These are phyloP conservation scores for Callimorpha dominula DNA, from an alignment of 2,888 invertebrate species.

Conservation along the genomic window DNA sequence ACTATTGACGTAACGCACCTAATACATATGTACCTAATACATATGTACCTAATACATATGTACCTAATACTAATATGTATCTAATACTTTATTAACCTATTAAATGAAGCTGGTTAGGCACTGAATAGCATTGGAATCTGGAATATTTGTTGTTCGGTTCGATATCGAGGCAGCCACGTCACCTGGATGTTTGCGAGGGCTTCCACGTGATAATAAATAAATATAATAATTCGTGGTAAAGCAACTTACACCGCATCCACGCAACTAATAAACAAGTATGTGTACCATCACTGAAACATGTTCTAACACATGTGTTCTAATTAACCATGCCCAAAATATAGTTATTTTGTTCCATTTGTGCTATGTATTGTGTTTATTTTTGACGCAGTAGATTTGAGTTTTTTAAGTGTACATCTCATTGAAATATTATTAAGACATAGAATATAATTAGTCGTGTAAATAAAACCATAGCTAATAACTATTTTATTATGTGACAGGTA, in stretches of 20 bases:
- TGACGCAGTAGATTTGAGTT: not conserved
- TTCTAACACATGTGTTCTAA: conserved; percentile 32
- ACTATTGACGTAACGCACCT: too few species aligned
- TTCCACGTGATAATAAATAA: too few species aligned
- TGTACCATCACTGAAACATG: conserved; percentile 28
- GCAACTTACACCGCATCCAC: not conserved
- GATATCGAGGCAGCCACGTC: too few species aligned
- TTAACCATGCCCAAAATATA: conserved; percentile 22
- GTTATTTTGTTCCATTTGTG: conserved; percentile 4
- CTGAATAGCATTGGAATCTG: not conserved
- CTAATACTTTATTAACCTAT: not conserved
- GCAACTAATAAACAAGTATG: conserved; percentile 27
- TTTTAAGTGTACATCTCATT: not conserved
- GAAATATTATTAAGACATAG: not conserved
- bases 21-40: too few species aligned
- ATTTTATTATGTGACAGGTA: too few species aligned
- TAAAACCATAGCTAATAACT: too few species aligned
- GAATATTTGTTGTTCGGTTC: not conserved
- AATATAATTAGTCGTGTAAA: too few species aligned
- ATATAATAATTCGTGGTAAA: not conserved
- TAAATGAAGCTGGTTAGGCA: not conserved
- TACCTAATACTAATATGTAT: not conserved
- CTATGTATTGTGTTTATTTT: not conserved
- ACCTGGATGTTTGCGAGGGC: too few species aligned
- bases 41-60: too few species aligned